These are phyloP conservation scores for Thalassoma bifasciatum DNA, from an alignment of 2,113 vertebrate species.

Conservation along the genomic window DNA sequence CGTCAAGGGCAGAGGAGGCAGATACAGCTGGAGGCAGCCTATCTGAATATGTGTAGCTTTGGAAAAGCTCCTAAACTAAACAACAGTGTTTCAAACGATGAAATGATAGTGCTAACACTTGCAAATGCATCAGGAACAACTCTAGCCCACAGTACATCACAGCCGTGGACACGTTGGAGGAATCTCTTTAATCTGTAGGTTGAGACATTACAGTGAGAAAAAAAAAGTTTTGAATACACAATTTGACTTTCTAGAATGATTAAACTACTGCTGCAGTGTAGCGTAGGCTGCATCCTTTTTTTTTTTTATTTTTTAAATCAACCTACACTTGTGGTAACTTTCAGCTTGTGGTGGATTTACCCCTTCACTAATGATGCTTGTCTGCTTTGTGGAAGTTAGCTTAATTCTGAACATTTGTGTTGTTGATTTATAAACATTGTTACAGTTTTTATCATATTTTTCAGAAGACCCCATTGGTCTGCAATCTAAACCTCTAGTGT, in stretches of 20 bases:
- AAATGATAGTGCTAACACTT: conserved; percentile 56
- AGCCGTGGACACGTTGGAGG: not conserved
- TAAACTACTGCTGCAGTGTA: not conserved
- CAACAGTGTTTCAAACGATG: conserved; percentile 61
- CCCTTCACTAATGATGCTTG: not conserved
- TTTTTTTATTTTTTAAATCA: too few species aligned
- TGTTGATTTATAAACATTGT: too few species aligned
- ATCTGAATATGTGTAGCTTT: conserved; percentile 59
- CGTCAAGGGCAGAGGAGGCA: conserved; percentile 77
- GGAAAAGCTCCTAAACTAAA: conserved; percentile 57
- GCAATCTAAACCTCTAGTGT: too few species aligned
- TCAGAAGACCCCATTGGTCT: too few species aligned
- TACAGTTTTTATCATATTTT: too few species aligned
- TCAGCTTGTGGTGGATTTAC: not conserved
- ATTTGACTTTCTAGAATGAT: not conserved
- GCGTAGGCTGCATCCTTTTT: not conserved
- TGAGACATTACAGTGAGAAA: not conserved
- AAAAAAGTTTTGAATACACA: not conserved
- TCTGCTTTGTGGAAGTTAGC: too few species aligned
- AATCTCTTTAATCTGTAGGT: not conserved
- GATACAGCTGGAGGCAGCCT: conserved; percentile 72
- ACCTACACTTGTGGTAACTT: not conserved
- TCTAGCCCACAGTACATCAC: conserved; percentile 11
- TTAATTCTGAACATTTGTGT: too few species aligned
- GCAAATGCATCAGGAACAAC: conserved; percentile 43